Conservation (phyloP, 2,888 invertebrate genomes). For the Tinea semifulvella region DNA sequence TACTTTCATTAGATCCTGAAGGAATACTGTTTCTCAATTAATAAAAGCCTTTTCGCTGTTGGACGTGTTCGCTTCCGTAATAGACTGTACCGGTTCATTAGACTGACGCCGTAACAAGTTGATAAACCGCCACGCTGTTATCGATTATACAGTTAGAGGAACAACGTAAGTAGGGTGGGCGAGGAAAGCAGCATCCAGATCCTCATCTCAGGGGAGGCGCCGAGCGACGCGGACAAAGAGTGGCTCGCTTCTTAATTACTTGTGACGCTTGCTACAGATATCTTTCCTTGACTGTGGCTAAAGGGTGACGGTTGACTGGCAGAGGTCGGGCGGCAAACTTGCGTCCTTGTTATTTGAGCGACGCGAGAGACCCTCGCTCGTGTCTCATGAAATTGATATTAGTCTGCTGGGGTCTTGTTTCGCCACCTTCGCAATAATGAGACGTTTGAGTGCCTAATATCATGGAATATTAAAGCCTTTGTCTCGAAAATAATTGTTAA, state of each 20-base stretch:
- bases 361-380: conserved; percentile 12
- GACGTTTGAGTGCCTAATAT: conserved; percentile 9
- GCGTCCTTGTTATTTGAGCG: conserved; percentile 12
- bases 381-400: conserved; percentile 14
- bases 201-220: conserved; percentile 28
- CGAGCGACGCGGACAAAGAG: conserved; percentile 31
- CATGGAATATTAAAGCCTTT: conserved; percentile 6
- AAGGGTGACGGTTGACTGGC: conserved; percentile 32
- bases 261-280: conserved; percentile 46
- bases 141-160: conserved; percentile 59
- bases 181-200: conserved; percentile 28
- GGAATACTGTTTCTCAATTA: conserved; percentile 8
- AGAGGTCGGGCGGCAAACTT: conserved; percentile 8
- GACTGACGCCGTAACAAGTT: conserved; percentile 5
- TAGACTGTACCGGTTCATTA: conserved; percentile 11
- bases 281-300: conserved; percentile 34
- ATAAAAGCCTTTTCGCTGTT: conserved; percentile 6
- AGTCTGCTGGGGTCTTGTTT: conserved; percentile 13
- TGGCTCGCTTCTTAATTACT: conserved; percentile 56
- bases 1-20: conserved; percentile 6
- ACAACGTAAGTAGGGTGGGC: conserved; percentile 49
- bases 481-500: conserved; percentile 1
- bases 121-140: conserved; percentile 41
- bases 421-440: conserved; percentile 10
- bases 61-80: conserved; percentile 7